A percentile compares a stretch with the other conserved stretches of the same genome.
Conservation (phyloP, 1,140 invertebrate genomes). For the roundworm (Caenorhabditis elegans) region DNA sequence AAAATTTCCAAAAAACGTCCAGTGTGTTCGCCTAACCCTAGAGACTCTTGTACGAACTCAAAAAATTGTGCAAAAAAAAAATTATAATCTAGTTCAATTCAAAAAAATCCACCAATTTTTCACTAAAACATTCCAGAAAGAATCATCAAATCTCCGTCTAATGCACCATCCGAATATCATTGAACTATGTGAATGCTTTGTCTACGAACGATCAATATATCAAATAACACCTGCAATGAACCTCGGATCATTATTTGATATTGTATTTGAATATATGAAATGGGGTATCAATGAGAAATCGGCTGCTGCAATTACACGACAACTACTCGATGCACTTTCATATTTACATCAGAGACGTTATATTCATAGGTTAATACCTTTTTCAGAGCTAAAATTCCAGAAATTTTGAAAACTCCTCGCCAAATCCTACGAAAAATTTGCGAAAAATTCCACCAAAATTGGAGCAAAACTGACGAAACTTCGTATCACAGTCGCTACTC, state of each 20-base stretch:
- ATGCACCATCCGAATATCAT: constrained; percentile 26
- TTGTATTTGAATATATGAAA: not conserved
- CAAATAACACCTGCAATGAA: not conserved
- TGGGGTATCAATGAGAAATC: constrained; percentile 20
- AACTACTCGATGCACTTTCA: not conserved
- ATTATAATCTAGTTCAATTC: too few relatives aligned
- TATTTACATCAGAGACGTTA: constrained; percentile 21
- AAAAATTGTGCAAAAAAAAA: too few relatives aligned
- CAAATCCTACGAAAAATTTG: too few relatives aligned
- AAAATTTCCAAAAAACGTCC: too few relatives aligned
- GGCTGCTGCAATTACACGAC: not conserved
- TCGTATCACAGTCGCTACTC: too few relatives aligned
- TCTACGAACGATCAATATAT: not conserved
- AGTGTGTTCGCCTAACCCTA: too few relatives aligned
- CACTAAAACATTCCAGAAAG: not conserved
- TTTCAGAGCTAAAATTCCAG: too few relatives aligned
- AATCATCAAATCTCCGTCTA: not conserved
- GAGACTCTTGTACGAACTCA: too few relatives aligned
- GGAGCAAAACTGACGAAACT: too few relatives aligned
- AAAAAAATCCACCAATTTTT: too few relatives aligned
- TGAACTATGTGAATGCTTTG: not conserved
- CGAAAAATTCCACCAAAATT: too few relatives aligned
- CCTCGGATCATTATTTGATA: constrained; percentile 13
- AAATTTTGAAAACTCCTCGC: not conserved
- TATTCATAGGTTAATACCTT: constrained; percentile 23